Percentiles rank a stretch among this genome's conserved stretches.
Evolutionary conservation across 2,113 vertebrate genomes (phyloP).

Genomic region (Semicossyphus pulcher): DNA sequence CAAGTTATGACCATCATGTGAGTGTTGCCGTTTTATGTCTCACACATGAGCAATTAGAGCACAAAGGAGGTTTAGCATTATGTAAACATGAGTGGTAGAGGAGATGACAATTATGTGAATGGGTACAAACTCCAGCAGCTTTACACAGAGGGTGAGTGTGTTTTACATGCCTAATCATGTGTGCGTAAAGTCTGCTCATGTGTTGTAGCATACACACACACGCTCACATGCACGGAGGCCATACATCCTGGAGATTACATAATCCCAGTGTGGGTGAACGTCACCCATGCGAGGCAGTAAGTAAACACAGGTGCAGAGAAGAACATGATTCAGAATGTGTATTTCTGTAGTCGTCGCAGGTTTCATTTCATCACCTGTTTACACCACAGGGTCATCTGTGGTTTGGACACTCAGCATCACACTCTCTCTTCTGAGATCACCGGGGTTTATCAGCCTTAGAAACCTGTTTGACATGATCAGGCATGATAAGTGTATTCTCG

Average conservation of each 20-base stretch:
- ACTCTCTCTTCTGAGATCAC: not conserved
- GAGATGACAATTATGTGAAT: slow-evolving; percentile 14
- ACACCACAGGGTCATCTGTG: slow-evolving; percentile 13
- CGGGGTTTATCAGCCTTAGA: not conserved
- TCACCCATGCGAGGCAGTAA: not conserved
- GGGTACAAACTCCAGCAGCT: slow-evolving; percentile 3
- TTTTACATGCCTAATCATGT: slow-evolving; percentile 25
- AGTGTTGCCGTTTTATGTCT: slow-evolving; percentile 3
- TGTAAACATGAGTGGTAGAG: slow-evolving; percentile 10
- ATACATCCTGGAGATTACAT: slow-evolving; percentile 32
- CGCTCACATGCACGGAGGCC: not conserved
- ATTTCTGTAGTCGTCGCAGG: not conserved
- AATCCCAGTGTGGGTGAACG: slow-evolving; percentile 19
- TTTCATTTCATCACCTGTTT: not conserved
- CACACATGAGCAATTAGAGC: slow-evolving; percentile 10
- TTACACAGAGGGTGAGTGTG: slow-evolving; percentile 27
- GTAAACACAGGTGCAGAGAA: slow-evolving; percentile 16
- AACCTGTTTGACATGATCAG: not conserved
- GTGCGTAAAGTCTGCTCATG: slow-evolving; percentile 35
- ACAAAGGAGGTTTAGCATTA: slow-evolving; percentile 5
- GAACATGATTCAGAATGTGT: not conserved
- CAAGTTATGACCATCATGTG: not conserved
- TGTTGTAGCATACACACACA: slow-evolving; percentile 7
- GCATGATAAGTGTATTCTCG: not conserved
- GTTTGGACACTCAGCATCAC: not conserved